Evolutionary conservation across 2,888 invertebrate species (phyloP).

Genomic region (Chesias legatella): DNA sequence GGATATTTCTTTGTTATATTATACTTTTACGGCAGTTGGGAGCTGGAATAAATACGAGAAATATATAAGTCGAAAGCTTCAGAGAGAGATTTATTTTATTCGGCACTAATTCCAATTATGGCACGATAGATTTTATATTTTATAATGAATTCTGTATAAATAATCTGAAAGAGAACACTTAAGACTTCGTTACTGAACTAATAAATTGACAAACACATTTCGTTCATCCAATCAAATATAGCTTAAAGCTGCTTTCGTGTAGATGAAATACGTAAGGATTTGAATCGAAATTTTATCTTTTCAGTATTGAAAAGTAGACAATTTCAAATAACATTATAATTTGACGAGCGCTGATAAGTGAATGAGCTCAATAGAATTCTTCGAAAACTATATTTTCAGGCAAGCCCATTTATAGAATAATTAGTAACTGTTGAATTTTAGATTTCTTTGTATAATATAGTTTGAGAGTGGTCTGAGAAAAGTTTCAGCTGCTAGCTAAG

Average conservation of each 20-base stretch:
- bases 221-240: too few species aligned
- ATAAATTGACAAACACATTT: too few species aligned
- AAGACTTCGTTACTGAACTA: too few species aligned
- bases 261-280: too few species aligned
- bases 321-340: conserved; percentile 1
- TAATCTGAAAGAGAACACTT: too few species aligned
- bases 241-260: too few species aligned
- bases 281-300: too few species aligned
- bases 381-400: background rate
- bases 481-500: too few species aligned
- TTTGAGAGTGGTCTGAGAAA: too few species aligned
- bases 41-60: conserved; percentile 2
- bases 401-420: background rate
- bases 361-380: conserved; percentile 2
- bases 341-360: too few species aligned
- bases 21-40: conserved; percentile 6
- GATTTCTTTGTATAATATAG: too few species aligned
- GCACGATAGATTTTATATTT: conserved; percentile 1
- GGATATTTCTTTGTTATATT: conserved; percentile 6
- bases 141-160: background rate
- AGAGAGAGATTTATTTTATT: conserved; percentile 1
- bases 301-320: background rate
- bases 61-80: conserved; percentile 2
- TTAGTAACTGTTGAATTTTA: too few species aligned
- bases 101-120: background rate